phyloP scores from a whole-genome alignment of 2,113 vertebrate species.

The Laterallus jamaicensis region DNA sequence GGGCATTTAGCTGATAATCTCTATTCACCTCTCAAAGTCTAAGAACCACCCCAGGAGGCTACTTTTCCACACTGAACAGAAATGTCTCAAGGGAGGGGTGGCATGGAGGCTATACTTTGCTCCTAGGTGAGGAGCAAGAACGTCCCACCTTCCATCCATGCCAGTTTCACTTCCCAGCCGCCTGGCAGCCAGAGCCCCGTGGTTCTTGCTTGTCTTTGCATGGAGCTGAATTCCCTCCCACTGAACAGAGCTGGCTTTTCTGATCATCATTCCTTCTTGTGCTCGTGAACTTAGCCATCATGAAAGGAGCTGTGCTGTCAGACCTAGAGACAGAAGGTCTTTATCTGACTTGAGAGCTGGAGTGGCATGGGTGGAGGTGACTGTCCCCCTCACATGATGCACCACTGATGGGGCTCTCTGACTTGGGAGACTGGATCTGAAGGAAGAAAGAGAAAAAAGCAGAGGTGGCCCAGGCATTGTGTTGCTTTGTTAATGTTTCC shows the following conservation, averaged over 20 bases:
- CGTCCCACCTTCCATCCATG: rapidly evolving
- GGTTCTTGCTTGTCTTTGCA: neutral
- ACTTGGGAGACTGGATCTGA: neutral
- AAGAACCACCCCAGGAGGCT: neutral
- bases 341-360: neutral
- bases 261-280: neutral
- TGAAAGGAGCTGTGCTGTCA: neutral
- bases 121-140: neutral
- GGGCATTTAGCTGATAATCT: neutral
- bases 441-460: neutral
- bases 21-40: neutral
- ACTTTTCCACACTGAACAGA: neutral
- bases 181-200: neutral
- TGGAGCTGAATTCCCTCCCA: neutral
- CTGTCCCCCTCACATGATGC: neutral
- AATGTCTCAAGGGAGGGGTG: neutral
- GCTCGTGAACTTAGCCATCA: neutral
- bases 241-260: neutral
- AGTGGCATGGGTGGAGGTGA: neutral
- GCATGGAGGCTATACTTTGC: neutral
- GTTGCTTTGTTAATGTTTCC: neutral
- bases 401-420: too few relatives aligned
- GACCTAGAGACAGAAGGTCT: neutral
- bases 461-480: neutral
- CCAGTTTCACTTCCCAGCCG: rapidly evolving